Percentiles rank a stretch among this genome's conserved stretches.
These are phyloP conservation scores for Lontra canadensis DNA, from an alignment of 2,113 vertebrate species.

Conservation along the genomic window DNA sequence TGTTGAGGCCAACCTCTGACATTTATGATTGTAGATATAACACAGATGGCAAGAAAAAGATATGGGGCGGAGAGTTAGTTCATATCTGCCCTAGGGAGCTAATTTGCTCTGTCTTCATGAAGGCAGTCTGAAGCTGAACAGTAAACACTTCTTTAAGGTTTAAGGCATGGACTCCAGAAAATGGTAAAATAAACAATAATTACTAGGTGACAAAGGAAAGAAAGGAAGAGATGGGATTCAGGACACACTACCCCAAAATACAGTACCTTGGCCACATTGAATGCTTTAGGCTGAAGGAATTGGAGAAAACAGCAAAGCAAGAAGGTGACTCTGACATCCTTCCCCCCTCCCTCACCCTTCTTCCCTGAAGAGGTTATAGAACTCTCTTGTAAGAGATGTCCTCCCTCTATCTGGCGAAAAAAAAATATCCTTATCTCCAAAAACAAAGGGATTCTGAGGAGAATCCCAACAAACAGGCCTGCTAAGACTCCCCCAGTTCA, in stretches of 20 bases:
- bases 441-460: not conserved
- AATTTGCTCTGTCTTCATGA: slow-evolving; percentile 45
- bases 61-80: not conserved
- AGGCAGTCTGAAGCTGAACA: not conserved
- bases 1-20: slow-evolving; percentile 60
- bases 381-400: not conserved
- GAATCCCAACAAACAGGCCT: not conserved
- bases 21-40: slow-evolving; percentile 74
- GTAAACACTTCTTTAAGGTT: slow-evolving; percentile 48
- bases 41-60: slow-evolving; percentile 60
- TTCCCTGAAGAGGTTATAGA: not conserved
- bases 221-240: not conserved
- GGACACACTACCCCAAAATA: not conserved
- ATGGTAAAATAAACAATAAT: slow-evolving; percentile 35
- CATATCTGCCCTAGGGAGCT: slow-evolving; percentile 43
- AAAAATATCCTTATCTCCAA: not conserved
- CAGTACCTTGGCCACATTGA: not conserved
- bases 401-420: not conserved
- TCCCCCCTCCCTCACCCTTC: not conserved
- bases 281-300: not conserved
- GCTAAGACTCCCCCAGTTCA: not conserved
- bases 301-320: not conserved
- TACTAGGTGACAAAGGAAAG: not conserved
- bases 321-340: not conserved
- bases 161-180: slow-evolving; percentile 25